These are phyloP conservation scores for Drosophila maculinotata DNA, from an alignment of 2,888 invertebrate genomes.

Conservation along the genomic window DNA sequence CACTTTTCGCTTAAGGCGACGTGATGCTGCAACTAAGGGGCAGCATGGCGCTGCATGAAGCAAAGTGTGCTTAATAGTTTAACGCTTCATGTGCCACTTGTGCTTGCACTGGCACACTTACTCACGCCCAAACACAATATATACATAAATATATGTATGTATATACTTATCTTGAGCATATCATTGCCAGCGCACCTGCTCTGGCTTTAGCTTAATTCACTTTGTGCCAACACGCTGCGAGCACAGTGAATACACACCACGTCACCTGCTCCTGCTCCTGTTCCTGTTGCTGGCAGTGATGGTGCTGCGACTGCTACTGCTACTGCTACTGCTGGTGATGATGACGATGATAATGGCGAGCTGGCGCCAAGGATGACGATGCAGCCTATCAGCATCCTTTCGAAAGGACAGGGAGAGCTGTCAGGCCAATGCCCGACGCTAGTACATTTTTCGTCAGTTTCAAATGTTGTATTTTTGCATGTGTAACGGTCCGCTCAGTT, in stretches of 20 bases:
- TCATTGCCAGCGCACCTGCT: conserved; percentile 44
- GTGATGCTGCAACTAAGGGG: conserved; percentile 19
- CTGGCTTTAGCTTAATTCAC: conserved; percentile 52
- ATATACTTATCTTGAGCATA: conserved; percentile 35
- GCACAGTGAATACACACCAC: neutral
- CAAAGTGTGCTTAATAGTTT: conserved; percentile 68
- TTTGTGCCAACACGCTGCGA: conserved; percentile 33
- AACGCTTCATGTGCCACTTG: conserved; percentile 64
- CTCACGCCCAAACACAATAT: neutral
- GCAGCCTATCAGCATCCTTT: conserved; percentile 25
- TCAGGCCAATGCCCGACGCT: conserved; percentile 21
- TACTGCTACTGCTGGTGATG: conserved; percentile 7
- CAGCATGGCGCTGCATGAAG: conserved; percentile 24
- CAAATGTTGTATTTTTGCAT: conserved; percentile 54
- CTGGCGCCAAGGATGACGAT: conserved; percentile 47
- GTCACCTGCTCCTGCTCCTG: conserved; percentile 8
- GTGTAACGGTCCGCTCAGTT: conserved; percentile 33
- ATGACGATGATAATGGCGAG: conserved; percentile 30
- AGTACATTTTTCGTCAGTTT: conserved; percentile 47
- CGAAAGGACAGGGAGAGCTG: conserved; percentile 16
- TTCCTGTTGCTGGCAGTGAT: no score
- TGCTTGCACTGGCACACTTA: conserved; percentile 9
- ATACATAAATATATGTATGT: neutral
- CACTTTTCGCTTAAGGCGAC: conserved; percentile 9
- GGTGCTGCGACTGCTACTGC: no score